Conservation (phyloP, 2,888 invertebrate species). For the Eilema depressum region DNA sequence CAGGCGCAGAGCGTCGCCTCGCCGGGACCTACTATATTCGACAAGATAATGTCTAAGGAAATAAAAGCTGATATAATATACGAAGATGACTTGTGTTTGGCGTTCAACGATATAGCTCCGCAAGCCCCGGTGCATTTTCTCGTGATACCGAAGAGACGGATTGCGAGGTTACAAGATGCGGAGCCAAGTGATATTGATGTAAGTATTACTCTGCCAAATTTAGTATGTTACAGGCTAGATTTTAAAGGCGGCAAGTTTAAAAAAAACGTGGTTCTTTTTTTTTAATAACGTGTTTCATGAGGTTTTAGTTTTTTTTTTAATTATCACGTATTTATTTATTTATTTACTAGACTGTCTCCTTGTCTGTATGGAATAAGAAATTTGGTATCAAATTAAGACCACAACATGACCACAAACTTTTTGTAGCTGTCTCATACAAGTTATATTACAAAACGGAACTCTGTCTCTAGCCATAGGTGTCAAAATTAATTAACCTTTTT, state of each 20-base stretch:
- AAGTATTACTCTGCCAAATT: slow-evolving; percentile 39
- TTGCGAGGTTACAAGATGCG: slow-evolving; percentile 88
- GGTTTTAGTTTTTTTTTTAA: too few relatives aligned
- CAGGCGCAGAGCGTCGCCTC: slow-evolving; percentile 70
- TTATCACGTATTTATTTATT: too few relatives aligned
- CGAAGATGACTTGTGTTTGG: slow-evolving; percentile 93
- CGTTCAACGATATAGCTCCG: slow-evolving; percentile 93
- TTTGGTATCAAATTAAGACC: too few relatives aligned
- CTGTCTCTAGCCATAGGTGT: too few relatives aligned
- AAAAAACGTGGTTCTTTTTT: neutral
- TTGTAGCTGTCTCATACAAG: too few relatives aligned
- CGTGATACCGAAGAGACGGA: slow-evolving; percentile 92
- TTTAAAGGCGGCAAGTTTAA: slow-evolving; percentile 24
- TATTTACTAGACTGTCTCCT: too few relatives aligned
- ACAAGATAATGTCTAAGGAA: slow-evolving; percentile 91
- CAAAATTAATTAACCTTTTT: too few relatives aligned
- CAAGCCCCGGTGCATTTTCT: slow-evolving; percentile 95
- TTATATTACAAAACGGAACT: too few relatives aligned
- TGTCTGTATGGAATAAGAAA: too few relatives aligned
- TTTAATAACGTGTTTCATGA: too few relatives aligned
- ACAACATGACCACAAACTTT: too few relatives aligned
- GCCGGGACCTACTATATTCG: slow-evolving; percentile 90
- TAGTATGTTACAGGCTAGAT: neutral
- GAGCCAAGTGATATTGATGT: slow-evolving; percentile 88
- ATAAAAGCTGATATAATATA: slow-evolving; percentile 93